Evolutionary conservation across 2,113 vertebrate genomes (phyloP), one percentile per base, ranked within the genome.

Genomic region (Arizona elegans): DNA sequence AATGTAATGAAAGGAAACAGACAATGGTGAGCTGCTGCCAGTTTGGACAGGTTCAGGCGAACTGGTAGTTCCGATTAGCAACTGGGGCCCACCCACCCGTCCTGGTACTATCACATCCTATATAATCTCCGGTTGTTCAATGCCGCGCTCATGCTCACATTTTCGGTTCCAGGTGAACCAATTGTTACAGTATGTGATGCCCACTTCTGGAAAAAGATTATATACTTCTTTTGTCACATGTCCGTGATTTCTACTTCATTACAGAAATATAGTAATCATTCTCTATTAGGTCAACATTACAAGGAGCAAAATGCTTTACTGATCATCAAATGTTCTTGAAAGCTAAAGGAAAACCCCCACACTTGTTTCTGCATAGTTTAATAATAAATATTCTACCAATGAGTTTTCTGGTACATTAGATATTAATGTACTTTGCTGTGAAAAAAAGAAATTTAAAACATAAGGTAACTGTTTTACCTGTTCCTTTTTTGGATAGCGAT

Each of bases 301-400:
- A 59, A 75, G 92, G 85, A 91, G 62, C 59, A 52, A 86, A 24
- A 89, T 29, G 19, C 52, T 88, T 93, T 88, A 47, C 1, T 94
- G 55, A 62, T 54, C 88, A 70, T 15, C 90, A 75, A 23, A 9
- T 91, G 62, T 87, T 93, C 85, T 56, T 87, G 65, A 52, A 58
- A 91, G 81, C 24, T 56, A 86, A 6, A 1, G 59, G 81, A 86
- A 95, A 54, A 90, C 2, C 93, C 85, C 92, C n/a, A 94, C 93
- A 96, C 92, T 92, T 86, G 26, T 52, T 93, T 85, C 62, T 93
- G 47, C 86, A 0, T 81, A 43, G n/a, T 89, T 29, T 53, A 12
- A 0, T 70, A 55, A 90, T 92, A 59, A n/a, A 81, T 52, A 38
- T 89, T 92, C 95, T 94, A 55, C 56, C 70, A 54, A 17, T 70